Percentiles rank a stretch among this genome's conserved stretches.
Evolutionary conservation across 2,113 vertebrate genomes (phyloP).

Genomic region (Ceratotherium simum): DNA sequence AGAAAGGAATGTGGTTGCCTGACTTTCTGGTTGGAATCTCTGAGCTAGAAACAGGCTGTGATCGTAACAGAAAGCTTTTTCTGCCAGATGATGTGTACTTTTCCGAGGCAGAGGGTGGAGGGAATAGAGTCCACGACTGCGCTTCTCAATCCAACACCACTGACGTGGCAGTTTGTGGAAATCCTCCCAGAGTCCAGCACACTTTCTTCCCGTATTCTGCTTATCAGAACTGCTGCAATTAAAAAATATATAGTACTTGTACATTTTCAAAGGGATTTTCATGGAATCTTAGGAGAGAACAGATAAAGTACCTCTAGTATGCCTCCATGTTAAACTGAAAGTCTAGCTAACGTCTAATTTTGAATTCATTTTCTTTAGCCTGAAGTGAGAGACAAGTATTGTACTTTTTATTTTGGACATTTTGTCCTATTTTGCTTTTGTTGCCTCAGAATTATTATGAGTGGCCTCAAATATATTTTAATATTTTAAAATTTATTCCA

Average conservation of each 20-base stretch:
- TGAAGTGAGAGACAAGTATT: neutral
- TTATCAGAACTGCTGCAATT: neutral
- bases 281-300: neutral
- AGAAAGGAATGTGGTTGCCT: neutral
- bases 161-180: neutral
- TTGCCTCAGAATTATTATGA: constrained; percentile 37
- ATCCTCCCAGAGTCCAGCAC: neutral
- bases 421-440: neutral
- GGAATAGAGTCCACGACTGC: neutral
- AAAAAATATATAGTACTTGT: neutral
- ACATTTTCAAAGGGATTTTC: constrained; percentile 12
- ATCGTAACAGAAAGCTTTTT: neutral
- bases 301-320: neutral
- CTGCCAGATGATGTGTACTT: neutral
- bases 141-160: neutral
- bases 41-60: constrained; percentile 27
- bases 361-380: constrained; percentile 47
- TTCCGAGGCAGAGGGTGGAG: neutral
- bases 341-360: constrained; percentile 9
- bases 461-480: constrained; percentile 43
- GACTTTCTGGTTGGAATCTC: neutral
- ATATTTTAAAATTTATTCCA: constrained; percentile 49
- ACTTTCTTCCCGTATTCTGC: neutral
- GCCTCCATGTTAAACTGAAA: neutral
- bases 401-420: neutral